Evolutionary conservation across 2,888 invertebrate genomes (phyloP).

Genomic region (Drosophila suboccidentalis): DNA sequence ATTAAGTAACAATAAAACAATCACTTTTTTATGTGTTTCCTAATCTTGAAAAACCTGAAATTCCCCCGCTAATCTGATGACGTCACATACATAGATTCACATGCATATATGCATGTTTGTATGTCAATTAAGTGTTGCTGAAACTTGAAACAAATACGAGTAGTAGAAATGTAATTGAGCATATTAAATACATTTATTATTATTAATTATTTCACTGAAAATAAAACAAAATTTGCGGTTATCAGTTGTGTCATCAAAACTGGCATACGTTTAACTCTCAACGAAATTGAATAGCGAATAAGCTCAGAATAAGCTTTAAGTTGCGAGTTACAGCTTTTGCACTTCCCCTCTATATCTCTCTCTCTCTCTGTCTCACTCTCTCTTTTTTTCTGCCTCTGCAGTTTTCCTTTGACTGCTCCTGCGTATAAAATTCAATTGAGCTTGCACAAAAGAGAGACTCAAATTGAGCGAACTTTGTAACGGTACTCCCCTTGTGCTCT

Average conservation of each 20-base stretch:
- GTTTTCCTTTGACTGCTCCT: constrained; percentile 60
- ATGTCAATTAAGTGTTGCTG: not conserved
- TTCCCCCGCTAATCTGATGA: constrained; percentile 31
- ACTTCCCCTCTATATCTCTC: not conserved
- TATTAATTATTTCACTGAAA: not conserved
- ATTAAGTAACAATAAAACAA: not conserved
- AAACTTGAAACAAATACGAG: not conserved
- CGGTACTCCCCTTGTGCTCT: constrained; percentile 10
- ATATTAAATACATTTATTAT: not conserved
- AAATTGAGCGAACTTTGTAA: constrained; percentile 24
- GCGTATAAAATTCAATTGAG: constrained; percentile 72
- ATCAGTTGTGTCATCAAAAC: not conserved
- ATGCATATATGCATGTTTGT: not conserved
- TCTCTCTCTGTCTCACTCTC: not conserved
- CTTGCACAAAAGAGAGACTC: constrained; percentile 43
- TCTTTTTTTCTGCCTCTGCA: not conserved
- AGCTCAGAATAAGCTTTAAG: constrained; percentile 48
- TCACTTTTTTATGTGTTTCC: not conserved
- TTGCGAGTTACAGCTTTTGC: constrained; percentile 9
- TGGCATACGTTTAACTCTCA: not conserved
- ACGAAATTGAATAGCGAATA: not conserved
- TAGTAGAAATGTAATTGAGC: not conserved
- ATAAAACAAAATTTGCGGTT: not conserved
- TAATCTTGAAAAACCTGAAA: constrained; percentile 41
- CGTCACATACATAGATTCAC: not conserved